Percentiles rank a stretch among this genome's conserved stretches.
Evolutionary conservation across 2,797 vertebrate species (phyloP).

Genomic region (Pseudochirops corinnae): DNA sequence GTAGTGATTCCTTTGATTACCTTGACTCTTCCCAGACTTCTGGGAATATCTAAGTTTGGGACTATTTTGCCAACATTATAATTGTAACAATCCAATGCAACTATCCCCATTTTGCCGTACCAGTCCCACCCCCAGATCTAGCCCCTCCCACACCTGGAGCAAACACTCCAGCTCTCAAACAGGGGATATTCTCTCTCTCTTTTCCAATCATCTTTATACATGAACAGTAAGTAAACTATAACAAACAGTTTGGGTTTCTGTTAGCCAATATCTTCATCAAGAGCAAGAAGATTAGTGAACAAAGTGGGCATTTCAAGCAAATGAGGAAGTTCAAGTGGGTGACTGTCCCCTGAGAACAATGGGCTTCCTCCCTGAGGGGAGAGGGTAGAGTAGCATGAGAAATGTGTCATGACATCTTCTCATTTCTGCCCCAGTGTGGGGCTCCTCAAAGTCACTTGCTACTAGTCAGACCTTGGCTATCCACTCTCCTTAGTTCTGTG

Average conservation of each 20-base stretch:
- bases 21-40: background rate
- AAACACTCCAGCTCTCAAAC: background rate
- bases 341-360: background rate
- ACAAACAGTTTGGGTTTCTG: background rate
- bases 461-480: background rate
- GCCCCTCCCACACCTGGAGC: background rate
- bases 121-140: background rate
- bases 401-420: background rate
- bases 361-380: background rate
- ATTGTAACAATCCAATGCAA: background rate
- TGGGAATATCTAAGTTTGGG: background rate
- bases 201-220: background rate
- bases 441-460: background rate
- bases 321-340: background rate
- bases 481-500: background rate
- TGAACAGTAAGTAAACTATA: background rate
- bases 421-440: background rate
- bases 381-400: background rate
- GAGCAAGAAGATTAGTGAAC: background rate
- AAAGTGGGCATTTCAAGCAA: background rate
- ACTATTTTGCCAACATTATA: background rate
- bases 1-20: background rate
- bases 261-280: background rate
- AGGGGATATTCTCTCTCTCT: background rate
- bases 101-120: background rate